Evolutionary conservation across 2,113 vertebrate genomes (phyloP), one percentile per base, ranked within the genome.

Genomic region (Willisornis vidua): DNA sequence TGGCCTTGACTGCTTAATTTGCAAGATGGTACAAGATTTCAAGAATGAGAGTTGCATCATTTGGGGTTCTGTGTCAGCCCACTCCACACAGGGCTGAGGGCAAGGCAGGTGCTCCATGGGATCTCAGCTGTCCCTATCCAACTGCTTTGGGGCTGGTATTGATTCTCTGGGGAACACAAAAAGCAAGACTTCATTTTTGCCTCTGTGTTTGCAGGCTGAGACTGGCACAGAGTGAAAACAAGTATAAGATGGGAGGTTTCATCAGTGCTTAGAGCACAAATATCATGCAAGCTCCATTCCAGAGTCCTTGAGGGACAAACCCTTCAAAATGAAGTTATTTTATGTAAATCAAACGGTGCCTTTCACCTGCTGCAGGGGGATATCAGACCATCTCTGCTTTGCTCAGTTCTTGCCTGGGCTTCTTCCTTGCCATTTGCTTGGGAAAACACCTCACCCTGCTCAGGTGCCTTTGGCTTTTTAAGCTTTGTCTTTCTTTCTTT

Each of bases 1-100:
- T 41, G 75, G 75, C 58, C 54, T 95, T 80, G 88, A 70, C n/a
- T 92, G 85, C 73, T 52, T 65, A 19, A 70, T 93, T 90, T 92
- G 59, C 94, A 93, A 95, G 95, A 90, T 90, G 63, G 54, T 83
- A 82, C 88, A 83, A 5, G 82, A 91, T 73, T 68, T 66, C n/a
- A 81, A 91, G 90, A 39, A 22, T 31, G 17, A 29, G 63, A 90
- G 76, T 97, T 96, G 85, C 75, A 7, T 85, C 3, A 97, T 80
- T 90, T 54, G 4, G 8, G 4, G 9, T n/a, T 78, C 77, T 52
- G 10, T 46, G 67, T 52, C 85, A 85, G 46, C 72, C 83, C 76
- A 19, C 51, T 83, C 59, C 19, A 3, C 3, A 17, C 26, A 20
- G 66, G 49, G 61, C 75, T 51, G 26, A 46, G 18, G 51, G 35